Evolutionary conservation across 2,888 invertebrate species (phyloP).

Genomic region (Erynnis tages): DNA sequence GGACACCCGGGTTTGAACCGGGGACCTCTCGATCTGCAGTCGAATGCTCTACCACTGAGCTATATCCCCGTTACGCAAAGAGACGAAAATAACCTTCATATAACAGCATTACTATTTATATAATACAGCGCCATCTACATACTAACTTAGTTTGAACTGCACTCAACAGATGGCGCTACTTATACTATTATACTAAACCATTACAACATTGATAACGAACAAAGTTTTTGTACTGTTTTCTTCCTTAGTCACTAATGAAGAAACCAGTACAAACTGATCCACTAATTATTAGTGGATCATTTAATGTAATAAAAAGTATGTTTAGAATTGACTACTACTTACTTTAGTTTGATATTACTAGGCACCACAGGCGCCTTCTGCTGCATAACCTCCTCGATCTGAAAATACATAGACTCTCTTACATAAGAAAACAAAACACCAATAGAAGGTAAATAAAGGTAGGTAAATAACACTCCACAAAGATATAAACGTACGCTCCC

Average conservation of each 20-base stretch:
- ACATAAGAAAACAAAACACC: slow-evolving; percentile 37
- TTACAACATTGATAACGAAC: background rate
- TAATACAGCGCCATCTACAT: slow-evolving; percentile 22
- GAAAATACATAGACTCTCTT: too few relatives aligned
- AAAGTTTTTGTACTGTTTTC: background rate
- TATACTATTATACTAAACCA: slow-evolving; percentile 6
- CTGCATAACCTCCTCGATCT: slow-evolving; percentile 81
- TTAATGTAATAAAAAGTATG: background rate
- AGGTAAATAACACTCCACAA: slow-evolving; percentile 9
- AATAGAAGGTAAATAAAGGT: slow-evolving; percentile 11
- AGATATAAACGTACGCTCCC: slow-evolving; percentile 6
- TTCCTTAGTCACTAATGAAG: too few relatives aligned
- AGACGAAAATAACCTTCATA: slow-evolving; percentile 40
- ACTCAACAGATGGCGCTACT: slow-evolving; percentile 54
- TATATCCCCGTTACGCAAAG: slow-evolving; percentile 56
- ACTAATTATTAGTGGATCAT: too few relatives aligned
- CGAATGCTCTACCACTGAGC: slow-evolving; percentile 81
- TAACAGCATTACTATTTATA: background rate
- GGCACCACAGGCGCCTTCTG: slow-evolving; percentile 77
- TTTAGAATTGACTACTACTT: slow-evolving; percentile 40
- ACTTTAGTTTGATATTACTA: slow-evolving; percentile 61
- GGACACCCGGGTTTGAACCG: slow-evolving; percentile 80
- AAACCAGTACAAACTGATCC: too few relatives aligned
- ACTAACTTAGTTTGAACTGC: slow-evolving; percentile 24
- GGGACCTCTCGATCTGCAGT: slow-evolving; percentile 80